A percentile compares a stretch with the other conserved stretches of the same genome.
These are phyloP conservation scores for Agrochola lota DNA, from an alignment of 2,888 invertebrate species.

Conservation along the genomic window DNA sequence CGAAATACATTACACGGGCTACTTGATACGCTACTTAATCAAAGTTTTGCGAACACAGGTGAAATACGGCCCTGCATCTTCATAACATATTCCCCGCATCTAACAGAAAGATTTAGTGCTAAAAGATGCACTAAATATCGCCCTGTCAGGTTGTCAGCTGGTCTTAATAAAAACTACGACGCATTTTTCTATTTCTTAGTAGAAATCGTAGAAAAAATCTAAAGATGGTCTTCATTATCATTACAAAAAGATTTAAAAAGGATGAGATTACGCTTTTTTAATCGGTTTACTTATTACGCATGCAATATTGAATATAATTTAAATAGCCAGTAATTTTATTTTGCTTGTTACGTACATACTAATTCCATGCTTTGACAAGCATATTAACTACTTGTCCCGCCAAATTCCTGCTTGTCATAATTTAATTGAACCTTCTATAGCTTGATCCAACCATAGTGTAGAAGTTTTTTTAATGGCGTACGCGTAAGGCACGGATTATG, in stretches of 20 bases:
- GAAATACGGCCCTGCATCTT: constrained; percentile 27
- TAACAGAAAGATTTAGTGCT: constrained; percentile 39
- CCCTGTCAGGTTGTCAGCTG: neutral
- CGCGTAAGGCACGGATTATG: neutral
- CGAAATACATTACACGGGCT: constrained; percentile 37
- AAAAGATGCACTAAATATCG: constrained; percentile 36
- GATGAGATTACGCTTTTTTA: neutral
- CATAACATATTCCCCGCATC: constrained; percentile 25
- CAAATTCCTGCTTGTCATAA: neutral
- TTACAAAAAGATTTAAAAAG: neutral
- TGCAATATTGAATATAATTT: too few species aligned
- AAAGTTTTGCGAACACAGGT: constrained; percentile 37
- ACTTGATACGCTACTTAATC: constrained; percentile 57
- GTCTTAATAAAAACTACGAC: neutral
- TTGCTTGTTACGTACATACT: neutral
- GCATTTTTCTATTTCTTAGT: neutral
- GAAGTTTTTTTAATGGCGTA: neutral
- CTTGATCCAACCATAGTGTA: neutral
- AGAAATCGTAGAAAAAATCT: neutral
- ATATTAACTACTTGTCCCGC: neutral
- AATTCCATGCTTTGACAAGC: neutral
- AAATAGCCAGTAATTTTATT: neutral
- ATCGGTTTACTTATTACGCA: neutral
- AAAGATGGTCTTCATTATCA: neutral
- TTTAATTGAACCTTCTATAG: neutral